Base-by-base conservation (phyloP, 2,113 vertebrate genomes). In the Melospiza melodia region DNA sequence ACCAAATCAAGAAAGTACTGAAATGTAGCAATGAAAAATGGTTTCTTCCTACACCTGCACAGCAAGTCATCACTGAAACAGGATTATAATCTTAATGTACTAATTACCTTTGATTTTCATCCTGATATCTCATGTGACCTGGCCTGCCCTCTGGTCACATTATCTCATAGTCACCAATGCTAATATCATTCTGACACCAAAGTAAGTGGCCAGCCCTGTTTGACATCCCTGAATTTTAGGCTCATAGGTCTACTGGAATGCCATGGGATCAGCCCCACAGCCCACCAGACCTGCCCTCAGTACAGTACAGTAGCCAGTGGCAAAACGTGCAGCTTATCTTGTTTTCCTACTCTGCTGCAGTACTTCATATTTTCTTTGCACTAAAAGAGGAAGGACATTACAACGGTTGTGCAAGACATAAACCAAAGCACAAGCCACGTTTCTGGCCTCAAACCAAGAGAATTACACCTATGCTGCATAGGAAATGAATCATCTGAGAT, bases 401-500 rank as follows among this genome's bases (percentile, higher is more conserved):
- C 58, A 90, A 54, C 5, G 1, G 76, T 93, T 96, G 69, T 78
- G 93, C 88, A 97, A 96, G 72, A 95, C 91, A 67, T 21, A 86
- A 97, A 95, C 85, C 90, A 94, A 95, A 94, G 83, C 49, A 39
- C 3, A 72, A 89, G 58, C 76, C 61, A 81, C 12, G 3, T 71
- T 90, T 92, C 88, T 86, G 61, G 79, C 90, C 83, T 71, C 77
- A 92, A 43, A 94, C 87, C 87, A 94, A 89, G 44, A 94, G 90
- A 95, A 92, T 92, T 95, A 93, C 84, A 96, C 88, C 96, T 97
- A 87, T 82, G 65, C 72, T 89, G 62, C 44, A 73, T 89, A 87
- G 96, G 92, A 96, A 96, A 89, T 96, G 96, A 96, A 92, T 96
- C 94, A 96, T 92, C 90, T 18, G 66, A 95, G 74, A 81, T 89